Percentiles rank a stretch among this genome's conserved stretches.
Evolutionary conservation across 2,113 vertebrate genomes (phyloP).

Genomic region (Rhea pennata): DNA sequence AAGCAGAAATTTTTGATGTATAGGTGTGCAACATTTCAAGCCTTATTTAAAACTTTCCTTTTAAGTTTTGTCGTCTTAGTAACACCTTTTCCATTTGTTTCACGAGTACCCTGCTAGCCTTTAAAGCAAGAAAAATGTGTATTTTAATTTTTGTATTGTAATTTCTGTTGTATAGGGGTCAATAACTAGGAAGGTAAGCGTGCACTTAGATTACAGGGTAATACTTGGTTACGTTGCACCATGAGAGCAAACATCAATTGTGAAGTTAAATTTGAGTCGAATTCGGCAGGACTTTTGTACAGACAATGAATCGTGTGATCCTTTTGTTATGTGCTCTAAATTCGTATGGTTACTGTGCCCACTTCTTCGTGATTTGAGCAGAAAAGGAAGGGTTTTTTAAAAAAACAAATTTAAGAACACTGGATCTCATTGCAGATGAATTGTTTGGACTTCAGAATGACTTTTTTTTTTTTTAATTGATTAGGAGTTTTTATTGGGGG

Average conservation of each 20-base stretch:
- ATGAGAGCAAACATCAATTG: background rate
- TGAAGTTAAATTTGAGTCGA: background rate
- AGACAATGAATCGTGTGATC: background rate
- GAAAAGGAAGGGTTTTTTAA: background rate
- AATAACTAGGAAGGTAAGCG: background rate
- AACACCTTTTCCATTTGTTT: background rate
- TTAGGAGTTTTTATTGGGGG: background rate
- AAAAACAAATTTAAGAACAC: background rate
- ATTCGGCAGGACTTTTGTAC: background rate
- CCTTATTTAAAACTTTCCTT: conserved; percentile 23
- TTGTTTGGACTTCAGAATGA: conserved; percentile 8
- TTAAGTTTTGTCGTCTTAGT: background rate
- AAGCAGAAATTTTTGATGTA: background rate
- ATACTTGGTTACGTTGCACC: background rate
- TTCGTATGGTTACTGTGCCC: background rate
- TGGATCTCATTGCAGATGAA: background rate
- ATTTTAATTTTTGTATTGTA: conserved; percentile 11
- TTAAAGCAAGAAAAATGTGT: background rate
- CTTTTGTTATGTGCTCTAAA: background rate
- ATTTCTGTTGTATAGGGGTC: background rate
- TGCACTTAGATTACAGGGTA: background rate
- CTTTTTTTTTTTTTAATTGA: background rate
- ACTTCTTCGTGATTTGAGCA: background rate
- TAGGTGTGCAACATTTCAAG: background rate
- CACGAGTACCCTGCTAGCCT: background rate